Evolutionary conservation across 2,888 invertebrate genomes (phyloP).

Genomic region (Polymixis flavicincta): DNA sequence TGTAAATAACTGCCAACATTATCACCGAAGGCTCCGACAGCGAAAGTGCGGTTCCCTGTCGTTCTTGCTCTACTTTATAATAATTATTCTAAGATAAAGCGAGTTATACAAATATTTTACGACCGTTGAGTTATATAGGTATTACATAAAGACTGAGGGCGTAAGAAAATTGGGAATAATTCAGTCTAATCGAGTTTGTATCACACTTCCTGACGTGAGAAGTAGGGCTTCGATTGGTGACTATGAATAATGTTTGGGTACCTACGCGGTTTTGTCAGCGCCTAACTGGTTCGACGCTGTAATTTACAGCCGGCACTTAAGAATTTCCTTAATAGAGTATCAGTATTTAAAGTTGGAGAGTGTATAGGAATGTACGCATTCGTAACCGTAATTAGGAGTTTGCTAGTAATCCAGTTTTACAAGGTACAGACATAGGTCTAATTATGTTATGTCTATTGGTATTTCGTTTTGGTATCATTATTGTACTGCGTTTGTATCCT

Average conservation of each 20-base stretch:
- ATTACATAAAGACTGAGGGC: conserved; percentile 67
- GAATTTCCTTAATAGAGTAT: conserved; percentile 63
- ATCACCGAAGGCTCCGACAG: conserved; percentile 61
- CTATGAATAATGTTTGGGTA: conserved; percentile 70
- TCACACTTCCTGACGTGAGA: conserved; percentile 72
- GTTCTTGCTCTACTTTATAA: conserved; percentile 72
- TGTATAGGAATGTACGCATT: conserved; percentile 57
- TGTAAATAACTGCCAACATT: conserved; percentile 63
- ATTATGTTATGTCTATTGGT: conserved; percentile 19
- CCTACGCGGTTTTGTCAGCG: conserved; percentile 63
- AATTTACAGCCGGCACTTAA: conserved; percentile 60
- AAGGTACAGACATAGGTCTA: conserved; percentile 17
- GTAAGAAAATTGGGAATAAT: conserved; percentile 73
- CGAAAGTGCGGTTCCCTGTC: conserved; percentile 75
- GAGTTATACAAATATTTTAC: conserved; percentile 68
- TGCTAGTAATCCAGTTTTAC: conserved; percentile 35
- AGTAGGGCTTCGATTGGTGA: conserved; percentile 67
- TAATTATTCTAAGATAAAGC: conserved; percentile 73
- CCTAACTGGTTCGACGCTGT: conserved; percentile 59
- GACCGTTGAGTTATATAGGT: conserved; percentile 48
- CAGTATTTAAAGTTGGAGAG: conserved; percentile 59
- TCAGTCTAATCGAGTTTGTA: conserved; percentile 59
- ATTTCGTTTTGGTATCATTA: not conserved
- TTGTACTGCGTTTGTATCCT: too few relatives aligned
- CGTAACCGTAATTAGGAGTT: conserved; percentile 50